Base-by-base conservation (phyloP, 2,113 vertebrate species). In the Siniperca knerii region DNA sequence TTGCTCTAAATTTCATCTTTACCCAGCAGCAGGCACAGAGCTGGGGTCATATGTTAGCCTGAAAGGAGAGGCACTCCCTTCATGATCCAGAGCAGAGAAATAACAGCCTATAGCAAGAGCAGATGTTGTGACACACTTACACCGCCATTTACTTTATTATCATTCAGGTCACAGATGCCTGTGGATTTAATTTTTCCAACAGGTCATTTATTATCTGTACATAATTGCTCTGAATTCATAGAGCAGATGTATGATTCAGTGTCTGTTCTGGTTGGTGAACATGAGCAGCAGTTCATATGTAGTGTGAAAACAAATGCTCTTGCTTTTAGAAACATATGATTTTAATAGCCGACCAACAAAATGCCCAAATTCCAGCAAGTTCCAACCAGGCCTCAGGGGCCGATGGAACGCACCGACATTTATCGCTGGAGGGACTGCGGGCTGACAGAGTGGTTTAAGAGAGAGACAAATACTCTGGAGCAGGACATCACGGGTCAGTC, bases 1-100 rank as follows among this genome's bases (percentile, higher is more conserved):
- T 90, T 69, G 89, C 77, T 90, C 92, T 89, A 92, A 86, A 93
- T 89, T 90, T 92, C 79, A 79, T 89, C 85, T 83, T 81, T 90
- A 90, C 85, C 85, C 81, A 85, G 88, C 92, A 91, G 90, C 91
- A 92, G 89, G 90, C 85, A 83, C 76, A 71, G 77, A 81, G 88
- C 78, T 73, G 67, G 79, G 91, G 92, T 91, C 90, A 89, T 62
- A 61, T 82, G 84, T 88, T 78, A 54, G 55, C n/a, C 71, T 73
- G 82, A 85, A 46, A 69, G 71, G 64, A 84, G 79, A 70, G 84
- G 50, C 84, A 82, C 83, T 91, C 92, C 85, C 83, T 86, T 61
- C 58, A 65, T 55, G 85, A 92, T 92, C 84, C 86, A 70, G 50
- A 90, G 79, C 67, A 77, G 77, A 90, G 74, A 44, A 69, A 80